Percentiles rank a stretch among this genome's conserved stretches.
Conservation (phyloP, 1,140 invertebrate species). For the Anoplophora glabripennis region DNA sequence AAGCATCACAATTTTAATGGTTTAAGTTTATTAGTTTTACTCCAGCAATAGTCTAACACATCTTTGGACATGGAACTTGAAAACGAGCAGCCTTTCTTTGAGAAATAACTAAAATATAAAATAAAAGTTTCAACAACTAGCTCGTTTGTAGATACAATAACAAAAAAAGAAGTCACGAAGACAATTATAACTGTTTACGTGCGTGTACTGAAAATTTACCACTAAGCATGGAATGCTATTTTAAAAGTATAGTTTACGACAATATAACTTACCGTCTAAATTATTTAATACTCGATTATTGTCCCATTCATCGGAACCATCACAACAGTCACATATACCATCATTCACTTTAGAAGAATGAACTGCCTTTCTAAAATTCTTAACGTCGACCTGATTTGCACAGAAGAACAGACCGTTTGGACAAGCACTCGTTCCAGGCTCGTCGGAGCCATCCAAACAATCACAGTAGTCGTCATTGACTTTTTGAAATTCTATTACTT, state of each 20-base stretch:
- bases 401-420: slow-evolving; percentile 50
- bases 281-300: slow-evolving; percentile 47
- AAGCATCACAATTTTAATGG: too few species aligned
- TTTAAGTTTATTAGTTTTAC: too few species aligned
- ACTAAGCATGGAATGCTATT: background rate
- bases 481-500: slow-evolving; percentile 57
- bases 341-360: slow-evolving; percentile 78
- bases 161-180: background rate
- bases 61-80: slow-evolving; percentile 36
- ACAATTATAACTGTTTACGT: slow-evolving; percentile 17
- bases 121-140: too few species aligned
- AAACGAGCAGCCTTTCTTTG: slow-evolving; percentile 32
- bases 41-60: slow-evolving; percentile 16
- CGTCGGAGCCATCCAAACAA: slow-evolving; percentile 84
- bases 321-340: slow-evolving; percentile 90
- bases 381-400: slow-evolving; percentile 23
- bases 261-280: slow-evolving; percentile 11
- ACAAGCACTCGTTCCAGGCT: slow-evolving; percentile 89
- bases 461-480: slow-evolving; percentile 96
- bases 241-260: background rate
- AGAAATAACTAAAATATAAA: slow-evolving; percentile 30
- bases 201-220: background rate
- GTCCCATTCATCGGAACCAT: slow-evolving; percentile 70
- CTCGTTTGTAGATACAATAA: too few species aligned
- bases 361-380: slow-evolving; percentile 47